Evolutionary conservation across 2,888 invertebrate genomes (phyloP).

Genomic region (Drosophila neutralis): DNA sequence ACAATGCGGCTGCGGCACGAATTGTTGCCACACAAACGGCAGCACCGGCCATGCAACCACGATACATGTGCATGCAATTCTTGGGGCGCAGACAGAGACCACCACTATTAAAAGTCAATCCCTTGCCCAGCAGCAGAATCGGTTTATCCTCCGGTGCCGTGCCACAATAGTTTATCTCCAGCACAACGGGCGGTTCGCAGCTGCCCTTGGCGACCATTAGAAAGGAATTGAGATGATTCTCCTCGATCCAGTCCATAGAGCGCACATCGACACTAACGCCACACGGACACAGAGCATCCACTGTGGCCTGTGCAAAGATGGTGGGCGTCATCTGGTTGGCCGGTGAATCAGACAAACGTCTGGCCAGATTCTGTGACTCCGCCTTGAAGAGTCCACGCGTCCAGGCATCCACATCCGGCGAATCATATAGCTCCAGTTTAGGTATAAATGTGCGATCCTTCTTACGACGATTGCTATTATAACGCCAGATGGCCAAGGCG

Average conservation of each 20-base stretch:
- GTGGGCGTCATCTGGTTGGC: conserved; percentile 91
- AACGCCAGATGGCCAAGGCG: conserved; percentile 86
- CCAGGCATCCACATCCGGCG: conserved; percentile 87
- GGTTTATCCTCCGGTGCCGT: conserved; percentile 85
- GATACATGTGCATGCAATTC: conserved; percentile 75
- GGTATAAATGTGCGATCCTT: conserved; percentile 85
- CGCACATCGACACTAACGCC: conserved; percentile 85
- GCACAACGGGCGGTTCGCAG: conserved; percentile 86
- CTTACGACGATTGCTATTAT: conserved; percentile 87
- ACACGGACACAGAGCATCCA: conserved; percentile 87
- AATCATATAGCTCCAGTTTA: conserved; percentile 86
- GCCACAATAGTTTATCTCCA: conserved; percentile 86
- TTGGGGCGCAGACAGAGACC: conserved; percentile 79
- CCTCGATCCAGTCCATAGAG: conserved; percentile 86
- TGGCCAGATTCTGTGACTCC: conserved; percentile 90
- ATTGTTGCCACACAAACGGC: conserved; percentile 87
- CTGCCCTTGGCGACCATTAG: conserved; percentile 83
- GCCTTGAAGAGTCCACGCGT: conserved; percentile 88
- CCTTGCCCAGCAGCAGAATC: conserved; percentile 87
- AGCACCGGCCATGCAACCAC: conserved; percentile 88
- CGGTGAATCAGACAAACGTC: conserved; percentile 89
- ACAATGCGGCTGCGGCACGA: conserved; percentile 86
- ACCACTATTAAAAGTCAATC: conserved; percentile 86
- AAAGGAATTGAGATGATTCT: conserved; percentile 86
- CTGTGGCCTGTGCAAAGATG: conserved; percentile 88